These are phyloP conservation scores for Bradypodion ventrale DNA, from an alignment of 2,797 vertebrate genomes.

Conservation along the genomic window DNA sequence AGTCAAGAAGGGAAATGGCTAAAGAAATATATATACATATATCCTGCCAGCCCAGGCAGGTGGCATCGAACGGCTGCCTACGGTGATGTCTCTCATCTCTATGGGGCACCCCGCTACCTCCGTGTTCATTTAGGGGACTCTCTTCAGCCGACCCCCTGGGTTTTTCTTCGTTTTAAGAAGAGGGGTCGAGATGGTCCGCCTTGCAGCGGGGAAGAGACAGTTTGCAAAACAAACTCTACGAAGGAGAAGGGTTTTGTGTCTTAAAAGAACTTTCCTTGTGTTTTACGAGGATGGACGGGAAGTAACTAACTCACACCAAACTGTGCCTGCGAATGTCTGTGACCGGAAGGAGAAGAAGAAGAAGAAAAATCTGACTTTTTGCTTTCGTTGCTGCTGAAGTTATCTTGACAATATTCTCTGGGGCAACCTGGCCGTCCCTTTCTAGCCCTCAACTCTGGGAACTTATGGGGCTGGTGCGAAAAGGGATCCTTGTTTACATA, in stretches of 20 bases:
- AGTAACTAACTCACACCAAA: neutral
- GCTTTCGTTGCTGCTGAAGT: constrained; percentile 38
- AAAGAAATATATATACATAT: too few species aligned
- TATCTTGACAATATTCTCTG: neutral
- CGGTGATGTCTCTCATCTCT: constrained; percentile 48
- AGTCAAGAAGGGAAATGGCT: constrained; percentile 32
- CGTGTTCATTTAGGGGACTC: neutral
- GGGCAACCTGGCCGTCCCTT: too few species aligned
- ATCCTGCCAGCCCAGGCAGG: constrained; percentile 27
- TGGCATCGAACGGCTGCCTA: neutral
- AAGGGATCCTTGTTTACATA: constrained; percentile 74
- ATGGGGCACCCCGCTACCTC: neutral
- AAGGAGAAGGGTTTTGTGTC: neutral
- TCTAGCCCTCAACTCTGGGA: neutral
- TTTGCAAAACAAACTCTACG: neutral
- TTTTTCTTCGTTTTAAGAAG: constrained; percentile 12
- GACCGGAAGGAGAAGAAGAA: constrained; percentile 30
- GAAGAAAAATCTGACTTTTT: neutral
- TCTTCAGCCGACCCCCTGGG: constrained; percentile 19
- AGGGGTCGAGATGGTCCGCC: constrained; percentile 30
- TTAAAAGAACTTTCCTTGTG: neutral
- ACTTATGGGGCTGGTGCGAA: neutral
- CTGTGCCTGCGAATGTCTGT: neutral
- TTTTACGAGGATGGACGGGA: neutral
- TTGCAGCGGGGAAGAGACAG: constrained; percentile 32